phyloP scores from a whole-genome alignment of 1,140 invertebrate genomes.

The Oedothorax gibbosus region DNA sequence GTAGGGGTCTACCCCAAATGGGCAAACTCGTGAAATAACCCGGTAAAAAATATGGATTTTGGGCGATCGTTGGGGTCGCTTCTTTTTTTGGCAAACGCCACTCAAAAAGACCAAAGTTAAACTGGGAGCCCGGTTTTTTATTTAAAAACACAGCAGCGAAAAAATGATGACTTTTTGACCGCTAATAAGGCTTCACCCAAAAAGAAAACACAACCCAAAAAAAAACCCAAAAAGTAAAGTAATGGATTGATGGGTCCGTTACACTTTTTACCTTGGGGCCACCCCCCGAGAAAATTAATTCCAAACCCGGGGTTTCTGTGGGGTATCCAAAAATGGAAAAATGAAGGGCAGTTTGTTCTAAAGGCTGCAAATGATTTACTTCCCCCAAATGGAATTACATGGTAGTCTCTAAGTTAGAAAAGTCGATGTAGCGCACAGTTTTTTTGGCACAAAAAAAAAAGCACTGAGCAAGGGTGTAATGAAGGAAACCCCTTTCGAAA shows the following conservation, averaged over 20 bases:
- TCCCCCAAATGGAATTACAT: not conserved
- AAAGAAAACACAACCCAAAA: not conserved
- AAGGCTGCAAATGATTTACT: not conserved
- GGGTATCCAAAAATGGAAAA: conserved; percentile 20
- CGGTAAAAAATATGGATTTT: conserved; percentile 23
- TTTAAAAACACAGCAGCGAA: conserved; percentile 2
- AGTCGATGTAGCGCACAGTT: conserved; percentile 2
- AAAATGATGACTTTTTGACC: not conserved
- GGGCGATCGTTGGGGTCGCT: not conserved
- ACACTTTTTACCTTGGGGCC: conserved; percentile 7
- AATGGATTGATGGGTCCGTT: conserved; percentile 6
- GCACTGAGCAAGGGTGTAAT: not conserved
- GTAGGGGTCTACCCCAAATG: conserved; percentile 9
- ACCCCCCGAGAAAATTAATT: conserved; percentile 1
- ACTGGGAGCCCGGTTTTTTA: no score
- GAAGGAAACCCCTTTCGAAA: conserved; percentile 2
- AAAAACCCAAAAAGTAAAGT: not conserved
- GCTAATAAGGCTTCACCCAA: conserved; percentile 12
- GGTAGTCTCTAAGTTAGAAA: conserved; percentile 26
- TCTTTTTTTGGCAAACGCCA: conserved; percentile 11
- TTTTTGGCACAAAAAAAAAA: conserved; percentile 4
- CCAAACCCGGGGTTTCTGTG: not conserved
- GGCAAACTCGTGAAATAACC: conserved; percentile 2
- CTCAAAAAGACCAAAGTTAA: conserved; percentile 20
- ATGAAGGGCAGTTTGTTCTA: not conserved